phyloP scores from a whole-genome alignment of 2,888 invertebrate species.

The Sabatieria punctata region DNA sequence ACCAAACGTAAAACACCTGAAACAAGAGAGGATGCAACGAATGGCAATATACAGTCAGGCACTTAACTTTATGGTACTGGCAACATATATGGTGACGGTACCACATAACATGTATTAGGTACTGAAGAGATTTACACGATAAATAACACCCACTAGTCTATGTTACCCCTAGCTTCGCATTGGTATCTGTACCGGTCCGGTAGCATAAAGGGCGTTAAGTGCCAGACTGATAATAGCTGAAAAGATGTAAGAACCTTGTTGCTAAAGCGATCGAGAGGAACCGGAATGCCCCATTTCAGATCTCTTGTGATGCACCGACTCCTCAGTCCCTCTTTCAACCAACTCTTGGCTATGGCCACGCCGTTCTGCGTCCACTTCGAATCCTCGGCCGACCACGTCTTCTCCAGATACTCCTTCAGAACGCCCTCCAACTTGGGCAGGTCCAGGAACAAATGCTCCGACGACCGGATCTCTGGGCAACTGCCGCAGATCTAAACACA shows the following conservation, averaged over 20 bases:
- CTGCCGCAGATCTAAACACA: conserved; percentile 22
- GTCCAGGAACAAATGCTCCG: conserved; percentile 81
- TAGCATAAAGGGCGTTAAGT: too few species aligned
- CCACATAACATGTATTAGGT: too few species aligned
- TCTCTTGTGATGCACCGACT: conserved; percentile 90
- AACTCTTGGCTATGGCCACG: conserved; percentile 63
- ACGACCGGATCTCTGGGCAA: conserved; percentile 40
- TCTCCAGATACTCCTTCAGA: conserved; percentile 49
- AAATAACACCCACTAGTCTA: too few species aligned
- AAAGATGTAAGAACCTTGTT: conserved; percentile 48
- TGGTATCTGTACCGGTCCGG: too few species aligned
- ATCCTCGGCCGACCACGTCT: conserved; percentile 39
- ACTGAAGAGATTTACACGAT: too few species aligned
- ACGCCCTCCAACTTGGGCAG: conserved; percentile 55
- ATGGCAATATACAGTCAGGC: too few species aligned
- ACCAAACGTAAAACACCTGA: conserved; percentile 99
- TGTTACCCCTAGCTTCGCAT: too few species aligned
- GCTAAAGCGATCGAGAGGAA: conserved; percentile 65
- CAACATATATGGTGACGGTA: too few species aligned
- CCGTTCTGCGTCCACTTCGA: conserved; percentile 68
- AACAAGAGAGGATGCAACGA: too few species aligned
- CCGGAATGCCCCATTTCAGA: conserved; percentile 93
- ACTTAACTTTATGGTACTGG: too few species aligned
- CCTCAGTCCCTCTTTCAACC: conserved; percentile 83
- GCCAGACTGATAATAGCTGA: neutral